These are phyloP conservation scores for Microctenopoma stevenorrisi DNA, from an alignment of 2,797 vertebrate genomes.

Conservation along the genomic window DNA sequence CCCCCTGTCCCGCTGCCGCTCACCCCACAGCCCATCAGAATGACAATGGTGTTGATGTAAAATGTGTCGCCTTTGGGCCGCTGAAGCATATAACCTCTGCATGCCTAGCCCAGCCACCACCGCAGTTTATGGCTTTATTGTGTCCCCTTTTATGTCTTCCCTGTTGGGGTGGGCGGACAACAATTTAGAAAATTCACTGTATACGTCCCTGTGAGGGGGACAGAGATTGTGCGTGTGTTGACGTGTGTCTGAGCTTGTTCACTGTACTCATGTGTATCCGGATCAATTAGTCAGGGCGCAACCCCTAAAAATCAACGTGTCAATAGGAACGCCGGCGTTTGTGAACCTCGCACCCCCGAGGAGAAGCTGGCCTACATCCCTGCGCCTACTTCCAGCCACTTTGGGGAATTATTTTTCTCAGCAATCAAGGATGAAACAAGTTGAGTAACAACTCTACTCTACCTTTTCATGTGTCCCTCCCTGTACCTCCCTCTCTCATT, in stretches of 20 bases:
- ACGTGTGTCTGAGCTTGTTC: conserved; percentile 3
- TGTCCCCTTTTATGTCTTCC: conserved; percentile 77
- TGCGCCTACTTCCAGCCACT: conserved; percentile 41
- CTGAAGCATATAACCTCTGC: conserved; percentile 74
- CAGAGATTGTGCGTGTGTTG: conserved; percentile 40
- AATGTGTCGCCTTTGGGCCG: conserved; percentile 84
- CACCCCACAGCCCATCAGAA: conserved; percentile 80
- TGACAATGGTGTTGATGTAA: conserved; percentile 85
- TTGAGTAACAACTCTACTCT: conserved; percentile 74
- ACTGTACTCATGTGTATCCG: conserved; percentile 57
- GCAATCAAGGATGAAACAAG: conserved; percentile 74
- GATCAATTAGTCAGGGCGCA: conserved; percentile 76
- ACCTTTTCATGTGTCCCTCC: conserved; percentile 74
- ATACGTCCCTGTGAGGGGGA: conserved; percentile 46
- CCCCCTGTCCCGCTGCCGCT: conserved; percentile 66
- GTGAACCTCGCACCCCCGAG: background rate
- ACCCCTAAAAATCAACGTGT: conserved; percentile 56
- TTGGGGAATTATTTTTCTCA: conserved; percentile 29
- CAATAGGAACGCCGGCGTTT: conserved; percentile 28
- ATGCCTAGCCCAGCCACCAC: conserved; percentile 78
- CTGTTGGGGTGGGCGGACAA: conserved; percentile 73
- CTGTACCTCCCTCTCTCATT: conserved; percentile 56
- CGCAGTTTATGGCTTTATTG: conserved; percentile 86
- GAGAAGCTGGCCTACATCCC: conserved; percentile 44
- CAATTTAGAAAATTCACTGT: conserved; percentile 81